phyloP scores from a whole-genome alignment of 2,888 invertebrate species.

The Drosophila testacea region DNA sequence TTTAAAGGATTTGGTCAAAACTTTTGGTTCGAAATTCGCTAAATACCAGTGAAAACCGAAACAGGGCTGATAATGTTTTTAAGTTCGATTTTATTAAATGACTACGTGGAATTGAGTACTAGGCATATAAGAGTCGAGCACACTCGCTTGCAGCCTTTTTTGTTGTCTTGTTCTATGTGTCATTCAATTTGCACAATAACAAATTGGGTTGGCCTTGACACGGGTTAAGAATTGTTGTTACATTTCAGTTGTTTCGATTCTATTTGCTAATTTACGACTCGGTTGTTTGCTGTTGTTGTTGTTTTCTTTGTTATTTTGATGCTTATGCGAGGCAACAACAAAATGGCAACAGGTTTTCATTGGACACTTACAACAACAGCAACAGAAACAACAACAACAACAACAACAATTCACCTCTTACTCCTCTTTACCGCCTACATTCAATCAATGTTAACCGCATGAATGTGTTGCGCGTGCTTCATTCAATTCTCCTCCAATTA shows the following conservation, averaged over 20 bases:
- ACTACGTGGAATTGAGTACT: no score
- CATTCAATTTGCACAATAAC: slow-evolving; percentile 29
- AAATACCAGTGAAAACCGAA: no score
- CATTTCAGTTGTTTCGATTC: slow-evolving; percentile 47
- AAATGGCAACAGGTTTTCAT: slow-evolving; percentile 68
- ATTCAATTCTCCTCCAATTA: slow-evolving; percentile 60
- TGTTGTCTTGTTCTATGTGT: not conserved
- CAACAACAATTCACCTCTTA: slow-evolving; percentile 7
- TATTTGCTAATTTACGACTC: slow-evolving; percentile 67
- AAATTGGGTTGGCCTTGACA: slow-evolving; percentile 66
- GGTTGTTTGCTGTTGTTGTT: slow-evolving; percentile 14
- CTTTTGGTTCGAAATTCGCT: no score
- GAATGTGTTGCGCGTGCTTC: slow-evolving; percentile 66
- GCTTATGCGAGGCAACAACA: slow-evolving; percentile 54
- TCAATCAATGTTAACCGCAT: slow-evolving; percentile 47
- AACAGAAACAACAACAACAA: slow-evolving; percentile 8
- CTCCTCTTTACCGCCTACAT: not conserved
- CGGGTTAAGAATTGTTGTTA: slow-evolving; percentile 52
- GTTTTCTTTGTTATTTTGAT: slow-evolving; percentile 44
- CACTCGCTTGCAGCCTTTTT: not conserved
- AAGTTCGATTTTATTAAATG: no score
- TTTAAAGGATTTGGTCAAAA: no score
- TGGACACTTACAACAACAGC: slow-evolving; percentile 20
- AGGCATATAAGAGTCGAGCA: not conserved
- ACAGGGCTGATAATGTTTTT: no score